Base-by-base conservation (phyloP, 2,888 invertebrate species). In the Drosophila trichaetosa region DNA sequence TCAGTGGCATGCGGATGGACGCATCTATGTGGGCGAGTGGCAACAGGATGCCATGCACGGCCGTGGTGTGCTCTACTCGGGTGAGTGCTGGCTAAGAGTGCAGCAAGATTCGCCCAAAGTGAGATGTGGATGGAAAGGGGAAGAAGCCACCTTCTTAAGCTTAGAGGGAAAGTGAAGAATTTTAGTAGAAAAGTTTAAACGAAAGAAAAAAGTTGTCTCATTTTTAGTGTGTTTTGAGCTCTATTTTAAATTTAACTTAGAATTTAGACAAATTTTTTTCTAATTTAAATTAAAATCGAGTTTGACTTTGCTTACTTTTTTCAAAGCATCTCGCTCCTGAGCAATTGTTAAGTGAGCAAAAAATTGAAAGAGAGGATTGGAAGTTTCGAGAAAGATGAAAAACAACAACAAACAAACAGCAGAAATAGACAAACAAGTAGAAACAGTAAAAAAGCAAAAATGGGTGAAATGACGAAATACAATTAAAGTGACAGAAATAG, bases 21-120 rank as follows among this genome's bases (percentile, higher is more conserved):
- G 88, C 3, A 74, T 92, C 60, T 93, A 91, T 78, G 52, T 93
- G 40, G 93, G 93, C 1, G 91, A 93, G 77, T 93, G 93, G 93
- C 75, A 79, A n/a, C 58, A 78, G 24, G 92, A 92, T 77, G 76
- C 71, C 1, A 82, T 80, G 74, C 88, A 93, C 60, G 93, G 93
- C 2, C 69, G 78, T 4, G 93, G 93, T 0, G 90, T 92, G 4
- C 76, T 91, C 57, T 91, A 89, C 60, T 85, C 81, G 36, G 83
- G 92, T 92, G 53, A 76, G 77, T 69, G 4, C 2, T 36, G 13
- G 18, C 16, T 2, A 10, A n/a, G 27, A 24, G 2, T 7, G 7
- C 16, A 16, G 21, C 21, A 24, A 24, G 16, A 4, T 16, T 7
- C 13, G 10, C 7, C 21, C 21, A 21, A 13, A 21, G 46, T 13